Conservation (phyloP, 2,113 vertebrate genomes). For the Engraulis encrasicolus region DNA sequence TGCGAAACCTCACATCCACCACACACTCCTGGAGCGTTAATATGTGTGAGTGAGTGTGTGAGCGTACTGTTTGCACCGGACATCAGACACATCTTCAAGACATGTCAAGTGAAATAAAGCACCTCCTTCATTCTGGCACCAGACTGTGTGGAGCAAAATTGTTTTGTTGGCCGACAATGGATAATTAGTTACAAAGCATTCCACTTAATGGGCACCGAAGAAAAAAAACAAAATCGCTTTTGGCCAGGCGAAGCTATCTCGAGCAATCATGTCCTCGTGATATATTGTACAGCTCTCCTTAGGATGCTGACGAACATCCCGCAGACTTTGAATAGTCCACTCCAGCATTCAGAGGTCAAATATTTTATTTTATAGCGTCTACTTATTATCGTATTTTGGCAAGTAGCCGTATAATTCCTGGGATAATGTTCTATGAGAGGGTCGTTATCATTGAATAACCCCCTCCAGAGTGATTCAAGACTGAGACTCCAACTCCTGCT, state of each 20-base stretch:
- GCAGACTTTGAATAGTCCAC: no score
- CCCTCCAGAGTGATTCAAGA: no score
- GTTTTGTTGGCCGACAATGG: background rate
- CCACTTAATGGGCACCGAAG: no score
- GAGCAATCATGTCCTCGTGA: background rate
- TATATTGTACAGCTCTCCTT: no score
- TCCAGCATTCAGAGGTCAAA: no score
- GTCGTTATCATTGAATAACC: no score
- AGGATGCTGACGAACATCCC: no score
- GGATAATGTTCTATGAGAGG: no score
- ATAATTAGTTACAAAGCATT: background rate
- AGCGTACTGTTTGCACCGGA: background rate
- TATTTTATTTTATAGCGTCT: no score
- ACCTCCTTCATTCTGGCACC: background rate
- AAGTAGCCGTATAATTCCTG: no score
- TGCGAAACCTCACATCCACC: slow-evolving; percentile 10
- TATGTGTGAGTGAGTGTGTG: background rate
- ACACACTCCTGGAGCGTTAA: background rate
- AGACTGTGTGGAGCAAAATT: background rate
- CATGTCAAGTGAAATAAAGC: slow-evolving; percentile 1
- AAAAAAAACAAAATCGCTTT: background rate
- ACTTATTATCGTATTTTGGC: no score
- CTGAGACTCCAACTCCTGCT: no score
- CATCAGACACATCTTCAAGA: background rate
- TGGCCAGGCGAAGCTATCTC: background rate